These are phyloP conservation scores for Galemys pyrenaicus DNA, from an alignment of 2,113 vertebrate species.

Conservation along the genomic window DNA sequence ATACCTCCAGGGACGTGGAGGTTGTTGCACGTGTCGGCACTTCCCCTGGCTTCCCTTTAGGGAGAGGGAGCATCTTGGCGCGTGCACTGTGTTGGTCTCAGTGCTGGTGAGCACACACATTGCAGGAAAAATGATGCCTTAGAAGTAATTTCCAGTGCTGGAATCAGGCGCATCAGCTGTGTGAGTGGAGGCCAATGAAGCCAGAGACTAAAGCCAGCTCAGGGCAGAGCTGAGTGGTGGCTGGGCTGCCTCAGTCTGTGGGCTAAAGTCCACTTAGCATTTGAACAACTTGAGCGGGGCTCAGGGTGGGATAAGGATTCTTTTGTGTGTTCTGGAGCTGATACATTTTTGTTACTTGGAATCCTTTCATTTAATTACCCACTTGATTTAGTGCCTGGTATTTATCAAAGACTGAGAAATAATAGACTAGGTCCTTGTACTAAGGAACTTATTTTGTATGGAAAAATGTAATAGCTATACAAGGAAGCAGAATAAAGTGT, in stretches of 20 bases:
- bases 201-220: not conserved
- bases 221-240: not conserved
- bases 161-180: fast-evolving
- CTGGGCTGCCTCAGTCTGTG: not conserved
- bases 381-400: not conserved
- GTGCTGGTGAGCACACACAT: not conserved
- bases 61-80: not conserved
- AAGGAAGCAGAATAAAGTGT: not conserved
- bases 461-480: not conserved
- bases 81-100: not conserved
- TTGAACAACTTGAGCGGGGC: not conserved
- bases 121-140: not conserved
- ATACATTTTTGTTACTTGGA: not conserved
- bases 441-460: not conserved
- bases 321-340: not conserved
- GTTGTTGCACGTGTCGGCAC: not conserved
- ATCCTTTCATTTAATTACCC: not conserved
- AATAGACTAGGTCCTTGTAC: not conserved
- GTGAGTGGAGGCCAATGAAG: not conserved
- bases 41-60: not conserved
- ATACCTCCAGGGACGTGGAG: not conserved
- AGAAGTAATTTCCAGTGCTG: too few relatives aligned
- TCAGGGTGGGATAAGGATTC: not conserved
- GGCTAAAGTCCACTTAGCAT: not conserved
- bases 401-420: not conserved